These are phyloP conservation scores for Podilymbus podiceps DNA, from an alignment of 2,113 vertebrate genomes.

Conservation along the genomic window DNA sequence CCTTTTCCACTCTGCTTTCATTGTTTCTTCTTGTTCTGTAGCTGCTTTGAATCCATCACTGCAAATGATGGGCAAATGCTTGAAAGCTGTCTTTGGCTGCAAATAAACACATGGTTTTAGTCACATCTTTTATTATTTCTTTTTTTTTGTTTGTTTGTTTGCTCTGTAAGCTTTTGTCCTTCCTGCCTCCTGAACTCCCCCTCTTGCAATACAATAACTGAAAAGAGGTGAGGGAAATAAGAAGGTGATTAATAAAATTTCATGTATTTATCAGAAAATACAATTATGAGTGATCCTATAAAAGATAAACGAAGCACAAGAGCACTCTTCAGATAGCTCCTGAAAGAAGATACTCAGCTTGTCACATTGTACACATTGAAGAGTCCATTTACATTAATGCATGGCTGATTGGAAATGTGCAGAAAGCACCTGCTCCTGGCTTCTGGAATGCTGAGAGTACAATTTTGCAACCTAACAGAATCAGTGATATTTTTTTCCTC, in stretches of 20 bases:
- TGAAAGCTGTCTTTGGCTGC: conserved; percentile 79
- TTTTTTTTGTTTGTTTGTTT: conserved; percentile 46
- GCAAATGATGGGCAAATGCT: conserved; percentile 79
- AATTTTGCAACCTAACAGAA: conserved; percentile 47
- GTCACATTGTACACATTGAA: conserved; percentile 7
- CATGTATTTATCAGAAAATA: conserved; percentile 25
- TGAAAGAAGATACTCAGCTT: conserved; percentile 55
- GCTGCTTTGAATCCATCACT: conserved; percentile 77
- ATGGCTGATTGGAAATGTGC: conserved; percentile 74
- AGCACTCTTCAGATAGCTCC: conserved; percentile 13
- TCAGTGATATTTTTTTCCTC: neutral
- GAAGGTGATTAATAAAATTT: conserved; percentile 25
- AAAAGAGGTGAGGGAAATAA: conserved; percentile 63
- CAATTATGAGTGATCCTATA: neutral
- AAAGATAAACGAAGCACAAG: conserved; percentile 33
- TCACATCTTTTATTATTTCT: conserved; percentile 60
- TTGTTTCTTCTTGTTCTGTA: conserved; percentile 79
- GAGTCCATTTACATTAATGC: conserved; percentile 75
- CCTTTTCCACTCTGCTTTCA: conserved; percentile 89
- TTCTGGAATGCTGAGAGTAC: conserved; percentile 73
- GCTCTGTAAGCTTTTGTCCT: conserved; percentile 60
- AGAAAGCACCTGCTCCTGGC: conserved; percentile 70
- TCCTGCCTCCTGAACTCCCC: conserved; percentile 25
- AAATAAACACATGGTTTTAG: conserved; percentile 78
- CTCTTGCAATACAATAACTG: conserved; percentile 59